These are phyloP conservation scores for Agrochola circellaris DNA, from an alignment of 2,888 invertebrate genomes.

Conservation along the genomic window DNA sequence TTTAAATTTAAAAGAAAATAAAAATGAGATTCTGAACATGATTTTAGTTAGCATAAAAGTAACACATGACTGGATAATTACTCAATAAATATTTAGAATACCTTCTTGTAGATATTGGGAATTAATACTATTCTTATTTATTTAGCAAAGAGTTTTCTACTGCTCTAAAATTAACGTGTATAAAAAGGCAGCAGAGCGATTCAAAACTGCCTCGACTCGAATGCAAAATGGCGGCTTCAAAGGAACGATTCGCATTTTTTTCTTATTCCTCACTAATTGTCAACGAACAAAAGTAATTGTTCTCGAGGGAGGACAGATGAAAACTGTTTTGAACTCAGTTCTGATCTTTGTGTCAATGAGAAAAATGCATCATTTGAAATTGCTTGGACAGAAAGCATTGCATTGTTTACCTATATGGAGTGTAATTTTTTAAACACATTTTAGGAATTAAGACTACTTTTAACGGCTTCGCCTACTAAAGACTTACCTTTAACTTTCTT, in stretches of 20 bases:
- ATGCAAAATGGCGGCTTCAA: conserved; percentile 43
- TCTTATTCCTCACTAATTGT: conserved; percentile 49
- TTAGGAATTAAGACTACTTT: not conserved
- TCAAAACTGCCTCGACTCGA: conserved; percentile 8
- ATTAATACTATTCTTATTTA: not conserved
- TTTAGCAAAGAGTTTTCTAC: not conserved
- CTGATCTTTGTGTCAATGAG: conserved; percentile 17
- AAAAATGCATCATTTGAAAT: conserved; percentile 16
- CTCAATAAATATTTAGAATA: not conserved
- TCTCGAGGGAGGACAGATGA: conserved; percentile 9
- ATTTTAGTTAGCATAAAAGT: not conserved
- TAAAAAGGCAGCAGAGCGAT: not conserved
- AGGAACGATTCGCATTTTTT: conserved; percentile 37
- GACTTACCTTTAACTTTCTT: too few relatives aligned
- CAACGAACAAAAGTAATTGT: conserved; percentile 46
- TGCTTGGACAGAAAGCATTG: not conserved
- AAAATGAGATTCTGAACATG: not conserved
- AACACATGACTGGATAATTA: not conserved
- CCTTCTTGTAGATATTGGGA: not conserved
- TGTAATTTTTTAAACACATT: not conserved
- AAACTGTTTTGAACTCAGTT: conserved; percentile 26
- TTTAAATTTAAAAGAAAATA: not conserved
- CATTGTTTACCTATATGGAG: not conserved
- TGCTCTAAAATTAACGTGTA: not conserved
- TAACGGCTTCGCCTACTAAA: not conserved